Conservation (phyloP, 35 echinoderm and acorn worm species). For the Heliocidaris erythrogramma region DNA sequence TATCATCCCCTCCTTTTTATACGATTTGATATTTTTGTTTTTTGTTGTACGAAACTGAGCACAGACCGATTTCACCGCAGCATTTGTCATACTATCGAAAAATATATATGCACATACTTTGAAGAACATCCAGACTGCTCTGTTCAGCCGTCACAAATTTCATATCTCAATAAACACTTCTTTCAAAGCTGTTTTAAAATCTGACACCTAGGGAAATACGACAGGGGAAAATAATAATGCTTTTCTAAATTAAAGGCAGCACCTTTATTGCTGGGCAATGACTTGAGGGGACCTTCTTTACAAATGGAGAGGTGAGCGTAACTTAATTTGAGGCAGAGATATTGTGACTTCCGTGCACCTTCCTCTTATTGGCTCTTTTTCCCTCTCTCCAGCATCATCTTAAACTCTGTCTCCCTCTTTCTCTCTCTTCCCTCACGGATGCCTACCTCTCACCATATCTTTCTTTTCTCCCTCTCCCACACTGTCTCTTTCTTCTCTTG, state of each 20-base stretch:
- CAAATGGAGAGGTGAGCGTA: neutral
- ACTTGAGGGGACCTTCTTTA: neutral
- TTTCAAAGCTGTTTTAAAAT: neutral
- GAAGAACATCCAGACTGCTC: neutral
- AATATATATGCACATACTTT: neutral
- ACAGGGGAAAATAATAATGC: slow-evolving; percentile 14
- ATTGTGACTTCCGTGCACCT: neutral
- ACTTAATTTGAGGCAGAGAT: neutral
- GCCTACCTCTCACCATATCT: no score
- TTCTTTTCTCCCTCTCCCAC: neutral
- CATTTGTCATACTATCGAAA: no score
- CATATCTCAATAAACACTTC: slow-evolving; percentile 4
- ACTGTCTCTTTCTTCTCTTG: neutral
- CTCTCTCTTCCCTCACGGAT: neutral
- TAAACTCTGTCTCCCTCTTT: neutral
- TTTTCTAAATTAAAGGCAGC: slow-evolving; percentile 5
- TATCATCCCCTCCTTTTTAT: no score
- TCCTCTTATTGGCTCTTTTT: neutral
- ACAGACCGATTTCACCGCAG: no score
- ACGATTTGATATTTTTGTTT: no score
- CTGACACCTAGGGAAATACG: neutral
- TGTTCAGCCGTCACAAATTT: neutral
- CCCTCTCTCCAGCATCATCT: neutral
- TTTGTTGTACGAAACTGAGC: no score
- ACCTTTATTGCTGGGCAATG: neutral